Evolutionary conservation across 2,113 vertebrate species (phyloP).

Genomic region (Phylloscopus trochiloides): DNA sequence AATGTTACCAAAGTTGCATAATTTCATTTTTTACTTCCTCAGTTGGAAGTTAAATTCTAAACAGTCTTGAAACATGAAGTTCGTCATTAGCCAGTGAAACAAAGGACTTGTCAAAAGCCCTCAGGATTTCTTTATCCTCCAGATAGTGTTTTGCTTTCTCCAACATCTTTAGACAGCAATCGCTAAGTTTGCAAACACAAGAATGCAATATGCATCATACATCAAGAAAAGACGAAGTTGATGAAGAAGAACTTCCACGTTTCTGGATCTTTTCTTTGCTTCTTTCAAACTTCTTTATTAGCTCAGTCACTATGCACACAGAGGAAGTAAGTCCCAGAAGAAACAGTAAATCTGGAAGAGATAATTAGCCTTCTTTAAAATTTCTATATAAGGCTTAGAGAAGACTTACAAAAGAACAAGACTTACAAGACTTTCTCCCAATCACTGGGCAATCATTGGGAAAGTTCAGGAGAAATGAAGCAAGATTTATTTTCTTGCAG

Average conservation of each 20-base stretch:
- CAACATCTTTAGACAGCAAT: constrained; percentile 68
- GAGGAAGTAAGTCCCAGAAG: constrained; percentile 92
- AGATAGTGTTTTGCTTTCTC: constrained; percentile 52
- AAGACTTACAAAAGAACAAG: neutral
- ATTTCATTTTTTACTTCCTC: constrained; percentile 73
- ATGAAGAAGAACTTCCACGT: constrained; percentile 67
- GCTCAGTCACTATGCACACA: constrained; percentile 90
- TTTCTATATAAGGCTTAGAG: neutral
- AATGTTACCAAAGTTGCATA: constrained; percentile 80
- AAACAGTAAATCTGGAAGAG: constrained; percentile 87
- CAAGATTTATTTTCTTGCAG: neutral
- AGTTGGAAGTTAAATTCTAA: constrained; percentile 71
- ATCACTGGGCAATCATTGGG: fast-evolving
- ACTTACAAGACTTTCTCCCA: neutral
- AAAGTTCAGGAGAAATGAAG: neutral
- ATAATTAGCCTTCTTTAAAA: neutral
- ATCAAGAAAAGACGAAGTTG: constrained; percentile 83
- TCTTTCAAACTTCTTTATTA: constrained; percentile 91
- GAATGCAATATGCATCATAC: constrained; percentile 92
- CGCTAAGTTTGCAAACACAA: constrained; percentile 70
- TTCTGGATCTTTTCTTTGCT: constrained; percentile 75
- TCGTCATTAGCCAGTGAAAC: constrained; percentile 64
- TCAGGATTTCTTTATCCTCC: constrained; percentile 66
- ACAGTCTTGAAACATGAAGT: constrained; percentile 70
- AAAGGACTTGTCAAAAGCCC: constrained; percentile 62